Evolutionary conservation across 1,140 invertebrate species (phyloP), one percentile per base, ranked within the genome.

Genomic region (Drosophila novamexicana): DNA sequence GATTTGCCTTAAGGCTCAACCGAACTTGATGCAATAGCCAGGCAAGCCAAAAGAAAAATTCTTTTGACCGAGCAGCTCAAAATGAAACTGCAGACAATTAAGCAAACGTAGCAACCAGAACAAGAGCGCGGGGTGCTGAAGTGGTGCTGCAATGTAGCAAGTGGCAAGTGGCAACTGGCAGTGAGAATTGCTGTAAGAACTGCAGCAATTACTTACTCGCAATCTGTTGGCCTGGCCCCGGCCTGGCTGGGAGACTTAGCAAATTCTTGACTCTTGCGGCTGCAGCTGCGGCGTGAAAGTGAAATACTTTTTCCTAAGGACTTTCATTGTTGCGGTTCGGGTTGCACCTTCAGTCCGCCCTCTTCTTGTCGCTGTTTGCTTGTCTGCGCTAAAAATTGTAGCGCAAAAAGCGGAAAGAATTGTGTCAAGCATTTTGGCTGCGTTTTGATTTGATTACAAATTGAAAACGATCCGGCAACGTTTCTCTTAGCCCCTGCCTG

Each of bases 121-220:
- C 42, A 6, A 37, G 16, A 14, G 32, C 4, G 10, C n/a, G 14
- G 7, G 50, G 22, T 36, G 49, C 40, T 10, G 57, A 9, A 39
- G 54, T 12, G 14, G 34, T 16, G 29, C 7, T 12, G 58, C 47
- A 47, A 10, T 44, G 39, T 16, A 47, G 40, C 8, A 22, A 52
- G 58, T 44, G 42, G 14, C 16, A 52, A 47, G 42, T 47, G 42
- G 57, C 42, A 59, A 47, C 72, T 7, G 29, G 45, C 56, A 59
- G 62, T 63, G 50, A 53, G 56, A 75, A 75, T 81, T 67, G 50
- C 40, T 34, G 34, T 16, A 65, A 82, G 79, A 77, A 83, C 83
- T 86, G 83, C 77, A 86, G 83, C 83, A 86, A 86, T 86, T 86
- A 86, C 82, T 86, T 88, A 86, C 83, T 82, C 42, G 76, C 76